Evolutionary conservation across 1,140 invertebrate genomes (phyloP), one percentile per base, ranked within the genome.

Genomic region (Pseudomyrmex sp.): DNA sequence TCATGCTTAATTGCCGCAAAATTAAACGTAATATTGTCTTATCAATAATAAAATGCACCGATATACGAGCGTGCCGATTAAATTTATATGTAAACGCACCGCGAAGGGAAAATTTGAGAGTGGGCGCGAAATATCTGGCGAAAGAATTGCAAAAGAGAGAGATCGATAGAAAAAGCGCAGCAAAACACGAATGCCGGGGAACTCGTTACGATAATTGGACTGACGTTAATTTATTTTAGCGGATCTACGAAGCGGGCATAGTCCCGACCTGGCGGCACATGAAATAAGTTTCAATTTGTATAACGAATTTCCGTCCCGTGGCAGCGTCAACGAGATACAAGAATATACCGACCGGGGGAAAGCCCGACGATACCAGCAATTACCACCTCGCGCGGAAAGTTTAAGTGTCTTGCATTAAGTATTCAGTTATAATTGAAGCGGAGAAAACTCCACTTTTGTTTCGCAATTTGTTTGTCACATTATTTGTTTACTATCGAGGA

Each of bases 141-240:
- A 35, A 35, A 35, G 35, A 35, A 35, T 4, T 35, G 35, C 5
- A 7, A 35, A 35, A 35, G 35, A 35, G 15, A 50, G 20, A 66
- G 56, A 72, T 80, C 76, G 65, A 70, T 80, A n/a, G 61, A 77
- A 66, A 79, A 66, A 83, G 23, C 52, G 20, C 50, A 54, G 62
- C 13, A 3, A 13, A 35, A 83, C 23, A 54, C n/a, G 74, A 77
- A 52, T 35, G 61, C 61, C 48, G 59, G 18, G 35, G 44, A 66
- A 35, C 72, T 83, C 82, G 82, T 83, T 83, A 83, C 82, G 61
- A 83, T 77, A 83, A 83, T 83, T 83, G 62, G 82, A 83, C 72
- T 20, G 74, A 20, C 73, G 82, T 83, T 83, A 83, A 83, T 83
- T 83, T 83, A 83, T 83, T 83, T 83, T 58, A 66, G 74, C 61